Evolutionary conservation across 2,888 invertebrate species (phyloP).

Genomic region (Steromphala cineraria): DNA sequence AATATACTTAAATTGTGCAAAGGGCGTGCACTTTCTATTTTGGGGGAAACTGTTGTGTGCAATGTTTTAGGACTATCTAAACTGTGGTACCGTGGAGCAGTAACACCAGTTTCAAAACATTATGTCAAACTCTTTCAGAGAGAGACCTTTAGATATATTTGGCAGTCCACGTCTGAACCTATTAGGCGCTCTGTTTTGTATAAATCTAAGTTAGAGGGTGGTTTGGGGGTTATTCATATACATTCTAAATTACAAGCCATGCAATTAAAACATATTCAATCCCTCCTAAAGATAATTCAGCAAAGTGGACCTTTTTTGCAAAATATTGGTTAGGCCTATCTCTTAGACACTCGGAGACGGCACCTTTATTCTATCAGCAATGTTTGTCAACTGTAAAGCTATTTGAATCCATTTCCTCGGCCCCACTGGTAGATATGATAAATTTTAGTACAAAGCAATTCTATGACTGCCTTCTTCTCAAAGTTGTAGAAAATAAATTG

Average conservation of each 20-base stretch:
- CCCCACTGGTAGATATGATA: neutral
- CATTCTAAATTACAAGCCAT: conserved; percentile 25
- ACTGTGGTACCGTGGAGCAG: conserved; percentile 24
- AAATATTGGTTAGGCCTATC: conserved; percentile 22
- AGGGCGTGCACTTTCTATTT: conserved; percentile 20
- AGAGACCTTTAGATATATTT: conserved; percentile 25
- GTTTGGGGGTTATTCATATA: conserved; percentile 27
- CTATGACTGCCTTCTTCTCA: neutral
- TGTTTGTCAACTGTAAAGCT: conserved; percentile 14
- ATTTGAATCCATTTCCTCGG: neutral
- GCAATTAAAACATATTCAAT: conserved; percentile 26
- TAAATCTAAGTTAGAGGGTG: conserved; percentile 27
- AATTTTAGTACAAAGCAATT: neutral
- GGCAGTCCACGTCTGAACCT: conserved; percentile 23
- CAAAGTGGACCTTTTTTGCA: conserved; percentile 28
- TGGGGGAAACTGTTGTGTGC: conserved; percentile 25
- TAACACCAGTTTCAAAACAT: conserved; percentile 8
- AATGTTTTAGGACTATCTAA: conserved; percentile 32
- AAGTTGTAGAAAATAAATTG: neutral
- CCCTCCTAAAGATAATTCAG: conserved; percentile 12
- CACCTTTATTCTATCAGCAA: conserved; percentile 26
- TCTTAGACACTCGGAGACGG: conserved; percentile 21
- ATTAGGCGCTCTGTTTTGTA: conserved; percentile 14
- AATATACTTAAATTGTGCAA: no score
- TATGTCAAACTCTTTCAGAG: conserved; percentile 25